Evolutionary conservation across 2,888 invertebrate species (phyloP).

Genomic region (Sesia apiformis): DNA sequence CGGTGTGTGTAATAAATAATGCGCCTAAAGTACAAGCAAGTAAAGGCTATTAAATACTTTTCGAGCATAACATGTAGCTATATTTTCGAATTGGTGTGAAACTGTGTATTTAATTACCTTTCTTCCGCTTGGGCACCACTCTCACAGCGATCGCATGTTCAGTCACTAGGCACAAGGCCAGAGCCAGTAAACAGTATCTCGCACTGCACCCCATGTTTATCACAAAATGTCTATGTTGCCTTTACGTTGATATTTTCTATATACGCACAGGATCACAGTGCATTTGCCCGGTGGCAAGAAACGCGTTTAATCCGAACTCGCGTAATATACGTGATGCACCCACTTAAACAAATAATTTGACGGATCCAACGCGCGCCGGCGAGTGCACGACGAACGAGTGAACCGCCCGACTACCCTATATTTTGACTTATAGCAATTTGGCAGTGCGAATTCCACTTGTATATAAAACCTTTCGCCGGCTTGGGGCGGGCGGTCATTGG

Average conservation of each 20-base stretch:
- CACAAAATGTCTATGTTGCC: too few relatives aligned
- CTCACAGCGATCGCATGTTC: constrained; percentile 71
- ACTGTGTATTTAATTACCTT: constrained; percentile 52
- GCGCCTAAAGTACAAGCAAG: neutral
- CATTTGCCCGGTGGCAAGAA: constrained; percentile 43
- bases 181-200: constrained; percentile 65
- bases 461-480: constrained; percentile 79
- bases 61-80: neutral
- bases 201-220: constrained; percentile 66
- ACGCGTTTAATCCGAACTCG: constrained; percentile 31
- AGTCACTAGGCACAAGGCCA: constrained; percentile 67
- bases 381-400: constrained; percentile 46
- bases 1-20: neutral
- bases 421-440: constrained; percentile 76
- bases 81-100: neutral
- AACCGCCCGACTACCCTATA: constrained; percentile 76
- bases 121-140: constrained; percentile 71
- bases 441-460: constrained; percentile 75
- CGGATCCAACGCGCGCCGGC: constrained; percentile 28
- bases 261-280: constrained; percentile 38
- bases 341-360: constrained; percentile 9
- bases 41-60: neutral
- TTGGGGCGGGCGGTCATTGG: constrained; percentile 68
- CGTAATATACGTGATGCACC: constrained; percentile 32
- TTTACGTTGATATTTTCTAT: constrained; percentile 20